These are phyloP conservation scores for Drosophila neonasuta DNA, from an alignment of 2,888 invertebrate species.

Conservation along the genomic window DNA sequence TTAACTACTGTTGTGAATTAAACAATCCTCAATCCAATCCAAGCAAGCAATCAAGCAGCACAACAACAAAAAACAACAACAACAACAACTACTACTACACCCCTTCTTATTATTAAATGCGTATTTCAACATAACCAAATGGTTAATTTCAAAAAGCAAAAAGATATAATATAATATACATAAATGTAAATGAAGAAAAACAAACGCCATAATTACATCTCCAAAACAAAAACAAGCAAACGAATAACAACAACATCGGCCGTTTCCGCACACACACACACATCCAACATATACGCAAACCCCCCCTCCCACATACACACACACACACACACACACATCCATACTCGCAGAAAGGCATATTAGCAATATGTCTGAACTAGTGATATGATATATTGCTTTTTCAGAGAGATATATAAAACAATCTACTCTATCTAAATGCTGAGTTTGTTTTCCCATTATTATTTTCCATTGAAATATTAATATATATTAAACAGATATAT, in stretches of 20 bases:
- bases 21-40: slow-evolving; percentile 43
- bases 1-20: slow-evolving; percentile 84
- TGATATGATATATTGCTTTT: slow-evolving; percentile 13
- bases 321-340: slow-evolving; percentile 12
- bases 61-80: slow-evolving; percentile 36
- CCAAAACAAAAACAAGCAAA: slow-evolving; percentile 24
- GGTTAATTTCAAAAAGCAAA: slow-evolving; percentile 6
- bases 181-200: slow-evolving; percentile 18
- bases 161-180: slow-evolving; percentile 13
- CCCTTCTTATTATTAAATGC: slow-evolving; percentile 32
- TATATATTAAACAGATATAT: slow-evolving; percentile 2
- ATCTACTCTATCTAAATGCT: slow-evolving; percentile 21
- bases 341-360: slow-evolving; percentile 21
- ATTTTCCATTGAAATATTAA: slow-evolving; percentile 3
- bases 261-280: slow-evolving; percentile 29
- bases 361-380: slow-evolving; percentile 19
- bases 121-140: slow-evolving; percentile 17
- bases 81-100: slow-evolving; percentile 6
- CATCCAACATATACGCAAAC: slow-evolving; percentile 5
- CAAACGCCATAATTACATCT: slow-evolving; percentile 21
- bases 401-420: not conserved
- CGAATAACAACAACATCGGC: slow-evolving; percentile 29
- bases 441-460: slow-evolving; percentile 37
- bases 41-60: slow-evolving; percentile 28
- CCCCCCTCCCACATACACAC: slow-evolving; percentile 7